phyloP scores from a whole-genome alignment of 2,797 vertebrate species.

The Nasua narica region DNA sequence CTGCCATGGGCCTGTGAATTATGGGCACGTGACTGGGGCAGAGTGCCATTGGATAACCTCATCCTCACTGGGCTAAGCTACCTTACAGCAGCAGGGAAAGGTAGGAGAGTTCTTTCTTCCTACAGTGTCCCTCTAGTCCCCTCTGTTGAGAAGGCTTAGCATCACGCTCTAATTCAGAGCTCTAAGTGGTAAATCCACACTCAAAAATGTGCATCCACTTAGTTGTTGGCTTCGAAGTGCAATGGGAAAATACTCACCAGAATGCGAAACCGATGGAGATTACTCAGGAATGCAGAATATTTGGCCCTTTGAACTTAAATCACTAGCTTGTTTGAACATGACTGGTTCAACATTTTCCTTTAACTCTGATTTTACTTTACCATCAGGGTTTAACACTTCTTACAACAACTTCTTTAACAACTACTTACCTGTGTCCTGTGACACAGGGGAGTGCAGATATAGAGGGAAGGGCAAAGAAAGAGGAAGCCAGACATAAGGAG shows the following conservation, averaged over 20 bases:
- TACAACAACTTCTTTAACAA: too few relatives aligned
- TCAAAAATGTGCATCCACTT: slow-evolving; percentile 24
- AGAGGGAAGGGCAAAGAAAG: background rate
- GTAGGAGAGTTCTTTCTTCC: background rate
- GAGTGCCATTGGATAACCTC: background rate
- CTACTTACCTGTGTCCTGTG: background rate
- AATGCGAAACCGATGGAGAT: background rate
- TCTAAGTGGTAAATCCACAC: slow-evolving; percentile 35
- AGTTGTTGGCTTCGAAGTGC: background rate
- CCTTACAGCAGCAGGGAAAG: background rate
- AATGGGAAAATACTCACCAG: slow-evolving; percentile 5
- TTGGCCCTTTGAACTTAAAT: background rate
- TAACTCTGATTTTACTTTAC: background rate
- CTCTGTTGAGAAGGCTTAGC: background rate
- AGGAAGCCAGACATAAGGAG: background rate
- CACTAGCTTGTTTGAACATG: background rate
- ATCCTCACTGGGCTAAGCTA: background rate
- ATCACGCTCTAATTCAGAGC: background rate
- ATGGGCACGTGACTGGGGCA: background rate
- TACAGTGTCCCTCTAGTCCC: background rate
- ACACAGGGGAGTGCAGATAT: background rate
- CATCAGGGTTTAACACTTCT: background rate
- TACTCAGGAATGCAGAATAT: background rate
- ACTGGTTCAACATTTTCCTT: background rate
- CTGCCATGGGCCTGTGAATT: background rate